Conservation (phyloP, 1,140 invertebrate genomes). For the Sesamia nonagrioides region DNA sequence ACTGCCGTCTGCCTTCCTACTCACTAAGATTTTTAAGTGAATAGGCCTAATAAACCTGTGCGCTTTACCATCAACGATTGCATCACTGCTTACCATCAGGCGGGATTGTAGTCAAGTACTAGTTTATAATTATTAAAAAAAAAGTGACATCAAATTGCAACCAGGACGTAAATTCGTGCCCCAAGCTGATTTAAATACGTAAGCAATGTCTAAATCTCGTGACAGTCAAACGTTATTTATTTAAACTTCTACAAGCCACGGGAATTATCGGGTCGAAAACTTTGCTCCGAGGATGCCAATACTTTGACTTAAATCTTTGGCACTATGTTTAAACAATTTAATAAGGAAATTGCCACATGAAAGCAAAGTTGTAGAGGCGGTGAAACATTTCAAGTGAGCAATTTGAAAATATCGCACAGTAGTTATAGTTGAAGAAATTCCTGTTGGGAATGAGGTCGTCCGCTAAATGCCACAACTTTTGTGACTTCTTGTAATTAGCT, state of each 20-base stretch:
- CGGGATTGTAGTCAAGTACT: no score
- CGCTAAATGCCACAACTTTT: slow-evolving; percentile 47
- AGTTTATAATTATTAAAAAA: no score
- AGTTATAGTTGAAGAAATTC: slow-evolving; percentile 14
- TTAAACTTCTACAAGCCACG: neutral
- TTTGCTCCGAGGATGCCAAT: neutral
- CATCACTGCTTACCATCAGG: no score
- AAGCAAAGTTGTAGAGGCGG: neutral
- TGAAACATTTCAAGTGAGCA: slow-evolving; percentile 29
- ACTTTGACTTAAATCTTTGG: neutral
- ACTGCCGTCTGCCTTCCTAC: no score
- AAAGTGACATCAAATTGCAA: no score
- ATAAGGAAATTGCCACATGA: neutral
- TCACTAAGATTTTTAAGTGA: no score
- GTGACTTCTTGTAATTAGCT: slow-evolving; percentile 43
- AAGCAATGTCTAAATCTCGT: neutral
- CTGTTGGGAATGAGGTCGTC: slow-evolving; percentile 8
- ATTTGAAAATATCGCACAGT: slow-evolving; percentile 1
- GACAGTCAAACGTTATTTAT: neutral
- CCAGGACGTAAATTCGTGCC: no score
- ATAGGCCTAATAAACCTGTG: no score
- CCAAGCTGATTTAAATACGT: neutral
- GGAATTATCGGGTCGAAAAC: neutral
- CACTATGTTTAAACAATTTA: neutral
- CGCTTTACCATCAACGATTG: no score